Evolutionary conservation across 2,888 invertebrate species (phyloP).

Genomic region (Ophraella communa): DNA sequence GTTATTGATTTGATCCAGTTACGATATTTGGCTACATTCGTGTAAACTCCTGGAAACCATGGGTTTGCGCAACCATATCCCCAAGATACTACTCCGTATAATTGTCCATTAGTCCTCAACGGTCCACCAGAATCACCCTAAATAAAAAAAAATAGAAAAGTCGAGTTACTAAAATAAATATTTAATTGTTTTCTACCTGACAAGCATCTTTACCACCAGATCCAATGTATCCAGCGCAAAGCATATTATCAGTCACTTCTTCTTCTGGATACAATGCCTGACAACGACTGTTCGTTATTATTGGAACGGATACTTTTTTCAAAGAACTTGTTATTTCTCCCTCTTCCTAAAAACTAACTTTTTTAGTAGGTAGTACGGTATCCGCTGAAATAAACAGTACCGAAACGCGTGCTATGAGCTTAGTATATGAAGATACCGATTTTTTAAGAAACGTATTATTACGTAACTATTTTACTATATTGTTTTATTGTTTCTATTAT

Average conservation of each 20-base stretch:
- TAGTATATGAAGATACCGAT: too few relatives aligned
- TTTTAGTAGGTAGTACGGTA: too few relatives aligned
- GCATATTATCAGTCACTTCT: slow-evolving; percentile 40
- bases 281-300: slow-evolving; percentile 23
- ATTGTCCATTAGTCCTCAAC: slow-evolving; percentile 25
- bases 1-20: slow-evolving; percentile 22
- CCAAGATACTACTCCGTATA: slow-evolving; percentile 31
- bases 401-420: too few relatives aligned
- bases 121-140: slow-evolving; percentile 52
- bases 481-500: too few relatives aligned
- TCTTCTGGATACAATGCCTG: slow-evolving; percentile 9
- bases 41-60: slow-evolving; percentile 40
- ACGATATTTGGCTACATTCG: slow-evolving; percentile 27
- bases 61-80: slow-evolving; percentile 37
- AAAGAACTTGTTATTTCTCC: slow-evolving; percentile 19
- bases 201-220: slow-evolving; percentile 45
- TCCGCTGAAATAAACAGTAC: too few relatives aligned
- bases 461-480: too few relatives aligned
- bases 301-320: slow-evolving; percentile 30
- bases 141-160: background rate
- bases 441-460: too few relatives aligned
- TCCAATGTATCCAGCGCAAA: slow-evolving; percentile 44
- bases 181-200: slow-evolving; percentile 35
- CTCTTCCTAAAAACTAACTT: slow-evolving; percentile 31
- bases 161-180: background rate